phyloP scores from a whole-genome alignment of 2,888 invertebrate genomes.

The Litoditis marina region DNA sequence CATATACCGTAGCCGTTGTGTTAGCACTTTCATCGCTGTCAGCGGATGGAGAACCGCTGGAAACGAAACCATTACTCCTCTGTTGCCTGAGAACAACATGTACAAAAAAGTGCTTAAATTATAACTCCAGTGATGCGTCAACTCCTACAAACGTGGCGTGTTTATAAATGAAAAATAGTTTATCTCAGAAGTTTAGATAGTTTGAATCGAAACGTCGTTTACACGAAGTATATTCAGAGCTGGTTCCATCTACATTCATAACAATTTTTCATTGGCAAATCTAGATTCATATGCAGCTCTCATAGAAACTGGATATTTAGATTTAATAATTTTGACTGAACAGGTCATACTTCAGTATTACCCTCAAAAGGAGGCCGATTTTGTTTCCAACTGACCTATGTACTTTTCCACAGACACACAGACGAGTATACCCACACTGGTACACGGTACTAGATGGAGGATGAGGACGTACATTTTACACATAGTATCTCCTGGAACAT shows the following conservation, averaged over 20 bases:
- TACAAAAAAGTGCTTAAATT: no score
- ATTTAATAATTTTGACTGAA: neutral
- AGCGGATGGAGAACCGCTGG: conserved; percentile 40
- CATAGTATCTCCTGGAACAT: conserved; percentile 79
- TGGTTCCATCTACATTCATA: no score
- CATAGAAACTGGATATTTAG: neutral
- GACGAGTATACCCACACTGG: conserved; percentile 83
- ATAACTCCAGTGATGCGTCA: no score
- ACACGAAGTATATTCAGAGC: no score
- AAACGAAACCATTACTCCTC: no score
- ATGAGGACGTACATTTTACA: conserved; percentile 89
- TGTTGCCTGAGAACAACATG: no score
- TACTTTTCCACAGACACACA: conserved; percentile 81
- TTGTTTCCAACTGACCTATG: conserved; percentile 71
- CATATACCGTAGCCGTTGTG: conserved; percentile 38
- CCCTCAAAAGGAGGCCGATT: neutral
- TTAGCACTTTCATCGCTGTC: conserved; percentile 47
- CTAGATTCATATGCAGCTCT: no score
- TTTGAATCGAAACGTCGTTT: no score
- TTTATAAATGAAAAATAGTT: no score
- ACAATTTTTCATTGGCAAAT: no score
- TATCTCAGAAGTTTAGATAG: no score
- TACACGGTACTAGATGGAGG: conserved; percentile 78
- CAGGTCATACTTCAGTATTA: neutral
- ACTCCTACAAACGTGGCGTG: no score